Conservation (phyloP, 2,113 vertebrate genomes). For the Nesoenas mayeri region DNA sequence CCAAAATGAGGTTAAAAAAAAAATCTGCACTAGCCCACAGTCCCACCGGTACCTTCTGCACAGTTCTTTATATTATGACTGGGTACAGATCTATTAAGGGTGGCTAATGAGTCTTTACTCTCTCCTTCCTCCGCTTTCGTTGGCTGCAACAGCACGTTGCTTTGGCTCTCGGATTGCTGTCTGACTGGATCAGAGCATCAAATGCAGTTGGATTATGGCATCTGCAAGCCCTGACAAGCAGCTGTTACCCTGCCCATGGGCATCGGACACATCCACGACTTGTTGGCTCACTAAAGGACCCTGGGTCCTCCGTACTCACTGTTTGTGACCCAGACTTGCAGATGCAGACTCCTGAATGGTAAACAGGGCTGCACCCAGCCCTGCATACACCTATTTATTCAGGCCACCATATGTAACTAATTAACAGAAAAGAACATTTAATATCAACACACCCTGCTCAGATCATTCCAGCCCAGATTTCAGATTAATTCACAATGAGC, state of each 20-base stretch:
- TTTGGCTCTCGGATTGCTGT: background rate
- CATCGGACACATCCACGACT: fast-evolving
- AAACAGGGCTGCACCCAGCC: background rate
- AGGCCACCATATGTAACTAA: background rate
- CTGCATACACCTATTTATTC: background rate
- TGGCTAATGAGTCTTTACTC: background rate
- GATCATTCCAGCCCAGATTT: background rate
- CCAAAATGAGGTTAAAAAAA: background rate
- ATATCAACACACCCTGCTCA: background rate
- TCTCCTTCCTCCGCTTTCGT: background rate
- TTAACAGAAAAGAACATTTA: background rate
- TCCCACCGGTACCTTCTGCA: background rate
- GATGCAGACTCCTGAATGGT: background rate
- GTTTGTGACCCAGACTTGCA: background rate
- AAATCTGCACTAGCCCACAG: too few relatives aligned
- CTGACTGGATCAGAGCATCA: background rate
- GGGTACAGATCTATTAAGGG: background rate
- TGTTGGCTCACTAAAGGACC: background rate
- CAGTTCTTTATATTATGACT: background rate
- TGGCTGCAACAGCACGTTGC: fast-evolving
- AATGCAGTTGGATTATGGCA: fast-evolving
- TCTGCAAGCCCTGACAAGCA: background rate
- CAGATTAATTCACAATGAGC: background rate
- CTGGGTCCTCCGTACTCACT: background rate
- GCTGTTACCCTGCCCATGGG: fast-evolving